Percentiles rank a stretch among this genome's conserved stretches.
phyloP scores from a whole-genome alignment of 1,140 invertebrate genomes.

The Bombus picipes region DNA sequence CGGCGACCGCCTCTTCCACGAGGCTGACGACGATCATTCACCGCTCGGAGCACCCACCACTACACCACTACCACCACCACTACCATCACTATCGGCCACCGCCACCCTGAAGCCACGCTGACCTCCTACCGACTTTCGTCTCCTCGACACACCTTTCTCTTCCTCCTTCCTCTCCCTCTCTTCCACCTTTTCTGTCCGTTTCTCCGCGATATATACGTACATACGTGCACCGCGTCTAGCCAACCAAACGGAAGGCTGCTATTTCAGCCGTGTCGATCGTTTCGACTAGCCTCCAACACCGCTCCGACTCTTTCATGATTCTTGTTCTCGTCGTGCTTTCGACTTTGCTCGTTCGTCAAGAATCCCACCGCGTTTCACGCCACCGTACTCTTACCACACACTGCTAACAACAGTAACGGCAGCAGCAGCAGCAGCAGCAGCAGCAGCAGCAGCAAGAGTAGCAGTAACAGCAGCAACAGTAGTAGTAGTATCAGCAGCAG shows the following conservation, averaged over 20 bases:
- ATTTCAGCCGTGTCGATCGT: conserved; percentile 10
- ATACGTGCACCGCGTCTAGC: conserved; percentile 46
- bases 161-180: conserved; percentile 21
- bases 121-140: conserved; percentile 66
- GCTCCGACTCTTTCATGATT: conserved; percentile 50
- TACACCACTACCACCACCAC: conserved; percentile 60
- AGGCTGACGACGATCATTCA: conserved; percentile 70
- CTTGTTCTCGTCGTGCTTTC: conserved; percentile 6
- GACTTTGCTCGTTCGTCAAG: not conserved
- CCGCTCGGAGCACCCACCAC: conserved; percentile 68
- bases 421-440: too few relatives aligned
- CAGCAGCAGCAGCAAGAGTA: too few relatives aligned
- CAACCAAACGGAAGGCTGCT: conserved; percentile 51
- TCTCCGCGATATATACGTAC: conserved; percentile 30
- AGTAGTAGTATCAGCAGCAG: too few relatives aligned
- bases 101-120: conserved; percentile 66
- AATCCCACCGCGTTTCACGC: not conserved
- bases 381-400: not conserved
- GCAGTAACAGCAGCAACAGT: too few relatives aligned
- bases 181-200: conserved; percentile 36
- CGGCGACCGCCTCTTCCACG: conserved; percentile 67
- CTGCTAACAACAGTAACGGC: not conserved
- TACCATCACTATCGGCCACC: conserved; percentile 55
- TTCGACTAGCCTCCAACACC: conserved; percentile 37
- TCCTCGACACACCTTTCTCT: conserved; percentile 56